A percentile compares a stretch with the other conserved stretches of the same genome.
phyloP scores from a whole-genome alignment of 2,888 invertebrate species.

The Agonopterix alstromeriana region DNA sequence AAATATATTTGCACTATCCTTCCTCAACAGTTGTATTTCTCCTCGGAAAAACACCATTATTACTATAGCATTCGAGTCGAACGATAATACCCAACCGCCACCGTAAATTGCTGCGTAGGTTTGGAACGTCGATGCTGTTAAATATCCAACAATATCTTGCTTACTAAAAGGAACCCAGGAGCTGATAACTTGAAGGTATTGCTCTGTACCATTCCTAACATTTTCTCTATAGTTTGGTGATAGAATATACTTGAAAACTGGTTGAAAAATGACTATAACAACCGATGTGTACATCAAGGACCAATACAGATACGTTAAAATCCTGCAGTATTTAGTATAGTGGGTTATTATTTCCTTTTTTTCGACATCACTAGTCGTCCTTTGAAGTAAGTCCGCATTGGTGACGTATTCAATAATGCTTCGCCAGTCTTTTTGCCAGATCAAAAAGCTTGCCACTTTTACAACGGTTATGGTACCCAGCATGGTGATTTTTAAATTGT shows the following conservation, averaged over 20 bases:
- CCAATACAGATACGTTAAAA: slow-evolving; percentile 53
- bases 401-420: slow-evolving; percentile 51
- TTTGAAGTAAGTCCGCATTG: slow-evolving; percentile 37
- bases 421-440: slow-evolving; percentile 50
- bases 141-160: slow-evolving; percentile 31
- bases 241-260: slow-evolving; percentile 40
- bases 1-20: slow-evolving; percentile 45
- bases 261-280: slow-evolving; percentile 43
- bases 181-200: slow-evolving; percentile 51
- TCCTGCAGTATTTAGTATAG: slow-evolving; percentile 51
- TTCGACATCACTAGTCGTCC: slow-evolving; percentile 22
- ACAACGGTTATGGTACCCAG: slow-evolving; percentile 40
- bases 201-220: slow-evolving; percentile 40
- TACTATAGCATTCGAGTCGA: slow-evolving; percentile 56
- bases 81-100: slow-evolving; percentile 61
- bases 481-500: slow-evolving; percentile 59
- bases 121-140: slow-evolving; percentile 42
- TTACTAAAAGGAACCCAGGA: slow-evolving; percentile 66
- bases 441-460: slow-evolving; percentile 48
- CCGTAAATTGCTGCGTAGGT: slow-evolving; percentile 56
- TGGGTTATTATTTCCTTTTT: slow-evolving; percentile 29
- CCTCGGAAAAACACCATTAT: slow-evolving; percentile 61
- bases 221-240: slow-evolving; percentile 39
- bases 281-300: slow-evolving; percentile 54
- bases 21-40: slow-evolving; percentile 46